Percentiles rank a stretch among this genome's conserved stretches.
Evolutionary conservation across 64 coral and sea anemone species (phyloP).

Genomic region (Stichodactyla helianthus): DNA sequence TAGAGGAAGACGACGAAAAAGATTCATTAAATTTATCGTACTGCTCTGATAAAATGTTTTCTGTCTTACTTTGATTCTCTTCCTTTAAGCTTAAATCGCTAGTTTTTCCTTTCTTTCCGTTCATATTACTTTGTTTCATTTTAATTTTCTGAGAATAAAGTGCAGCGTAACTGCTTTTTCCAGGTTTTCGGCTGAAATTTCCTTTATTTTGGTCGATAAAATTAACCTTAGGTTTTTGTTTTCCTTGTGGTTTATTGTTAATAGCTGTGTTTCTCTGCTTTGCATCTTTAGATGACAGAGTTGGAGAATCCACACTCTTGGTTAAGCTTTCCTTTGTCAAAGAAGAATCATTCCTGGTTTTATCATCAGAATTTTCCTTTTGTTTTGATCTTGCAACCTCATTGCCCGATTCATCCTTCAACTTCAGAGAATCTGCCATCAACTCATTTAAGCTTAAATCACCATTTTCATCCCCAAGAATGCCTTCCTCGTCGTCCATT

Average conservation of each 20-base stretch:
- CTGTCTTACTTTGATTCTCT: background rate
- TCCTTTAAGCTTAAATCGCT: background rate
- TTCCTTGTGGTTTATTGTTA: background rate
- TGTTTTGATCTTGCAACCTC: background rate
- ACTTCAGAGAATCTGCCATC: constrained; percentile 4
- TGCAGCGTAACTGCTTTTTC: constrained; percentile 21
- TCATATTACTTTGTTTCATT: constrained; percentile 10
- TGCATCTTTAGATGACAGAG: background rate
- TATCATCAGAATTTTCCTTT: background rate
- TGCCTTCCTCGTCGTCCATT: background rate
- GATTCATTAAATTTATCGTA: constrained; percentile 9
- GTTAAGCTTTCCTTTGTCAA: background rate
- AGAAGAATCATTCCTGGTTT: background rate
- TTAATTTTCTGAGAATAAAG: background rate
- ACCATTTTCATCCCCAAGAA: background rate
- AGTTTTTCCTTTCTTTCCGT: background rate
- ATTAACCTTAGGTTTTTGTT: constrained; percentile 1
- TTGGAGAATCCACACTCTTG: background rate
- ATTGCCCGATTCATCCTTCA: background rate
- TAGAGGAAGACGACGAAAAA: background rate
- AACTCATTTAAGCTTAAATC: background rate
- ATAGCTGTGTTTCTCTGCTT: background rate
- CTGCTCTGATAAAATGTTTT: background rate
- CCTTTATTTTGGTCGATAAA: constrained; percentile 25
- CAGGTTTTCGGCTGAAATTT: background rate